Evolutionary conservation across 2,797 vertebrate species (phyloP), one percentile per base, ranked within the genome.

Genomic region (Malurus splendens): DNA sequence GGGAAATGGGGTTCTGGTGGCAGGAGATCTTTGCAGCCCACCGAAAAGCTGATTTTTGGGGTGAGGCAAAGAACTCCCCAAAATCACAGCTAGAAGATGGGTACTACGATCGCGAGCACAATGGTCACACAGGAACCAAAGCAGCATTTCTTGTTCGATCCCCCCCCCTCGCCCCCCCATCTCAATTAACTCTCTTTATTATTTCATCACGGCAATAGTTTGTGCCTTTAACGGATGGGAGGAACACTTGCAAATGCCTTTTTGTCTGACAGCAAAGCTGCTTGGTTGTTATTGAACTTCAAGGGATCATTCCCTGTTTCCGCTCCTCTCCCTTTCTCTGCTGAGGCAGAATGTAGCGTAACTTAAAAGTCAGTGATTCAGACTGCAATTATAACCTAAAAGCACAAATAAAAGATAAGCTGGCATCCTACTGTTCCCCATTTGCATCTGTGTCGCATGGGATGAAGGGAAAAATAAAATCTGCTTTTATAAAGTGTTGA

Each of bases 151-250:
- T 67, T 36, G 4, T 60, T 83, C 3, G 10, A 72, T 84, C 73
- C 27, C 36, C 5, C 30, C 7, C 2, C 4, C 3, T n/a, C n/a
- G n/a, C 9, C 3, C n/a, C 22, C 47, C 76, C 59, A 14, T 65
- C 83, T 86, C 82, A 94, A 90, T 94, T 94, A 94, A 94, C 54
- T 90, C 80, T 56, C 85, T 89, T 90, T 78, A 90, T 89, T 95
- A 83, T 93, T 94, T 90, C 90, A 88, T 65, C 85, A 45, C 9
- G 81, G 89, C 90, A 92, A 90, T 80, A 86, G 84, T 87, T 95
- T 93, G 86, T 90, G 91, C 75, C 91, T 92, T 82, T 84, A 90
- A 86, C 48, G 51, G 80, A 92, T 4, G 38, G 83, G 86, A 90
- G 89, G 86, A 94, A 90, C 66, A 64, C 75, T 94, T 90, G 81